Evolutionary conservation across 2,113 vertebrate genomes (phyloP), one percentile per base, ranked within the genome.

Genomic region (Mobula birostris): DNA sequence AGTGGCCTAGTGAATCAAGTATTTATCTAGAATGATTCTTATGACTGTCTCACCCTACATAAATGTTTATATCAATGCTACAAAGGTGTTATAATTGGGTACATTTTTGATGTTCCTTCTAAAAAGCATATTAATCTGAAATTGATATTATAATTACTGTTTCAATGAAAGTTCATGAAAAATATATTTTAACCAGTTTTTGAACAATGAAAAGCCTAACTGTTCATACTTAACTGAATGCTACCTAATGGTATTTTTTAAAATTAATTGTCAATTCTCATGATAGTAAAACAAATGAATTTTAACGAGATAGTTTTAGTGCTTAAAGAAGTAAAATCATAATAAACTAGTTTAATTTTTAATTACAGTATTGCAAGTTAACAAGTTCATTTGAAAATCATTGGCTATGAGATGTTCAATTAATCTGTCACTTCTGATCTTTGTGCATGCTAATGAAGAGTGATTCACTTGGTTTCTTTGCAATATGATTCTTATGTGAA

Each of bases 381-480:
- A 68, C n/a, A 91, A 72, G 68, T 70, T 68, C 87, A 91, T n/a
- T 0, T 12, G 29, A 92, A 68, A 68, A 92, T 72, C 19, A 92
- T 92, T 92, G 63, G 87, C 87, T 72, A 92, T 72, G 36, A 72
- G 61, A 72, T 11, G 14, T 72, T 92, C 72, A 92, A 92, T 92
- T 92, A 92, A 92, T 92, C 63, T 92, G 68, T 27, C 66, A 36
- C 66, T 92, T 92, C 63, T 92, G 90, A 92, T 32, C 63, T 91
- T 70, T 68, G 87, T 68, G n/a, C 56, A n/a, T 63, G 48, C 56
- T 63, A 29, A 88, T 66, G 56, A 88, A 66, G 56, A 63, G 58
- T 91, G 63, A 91, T 68, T 68, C 15, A 36, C 61, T 36, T 91
- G 63, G 36, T 32, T 92, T 48, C 32, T 92, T 68, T 90, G 68